Evolutionary conservation across 2,113 vertebrate genomes (phyloP).

Genomic region (Hydrolagus affinis): DNA sequence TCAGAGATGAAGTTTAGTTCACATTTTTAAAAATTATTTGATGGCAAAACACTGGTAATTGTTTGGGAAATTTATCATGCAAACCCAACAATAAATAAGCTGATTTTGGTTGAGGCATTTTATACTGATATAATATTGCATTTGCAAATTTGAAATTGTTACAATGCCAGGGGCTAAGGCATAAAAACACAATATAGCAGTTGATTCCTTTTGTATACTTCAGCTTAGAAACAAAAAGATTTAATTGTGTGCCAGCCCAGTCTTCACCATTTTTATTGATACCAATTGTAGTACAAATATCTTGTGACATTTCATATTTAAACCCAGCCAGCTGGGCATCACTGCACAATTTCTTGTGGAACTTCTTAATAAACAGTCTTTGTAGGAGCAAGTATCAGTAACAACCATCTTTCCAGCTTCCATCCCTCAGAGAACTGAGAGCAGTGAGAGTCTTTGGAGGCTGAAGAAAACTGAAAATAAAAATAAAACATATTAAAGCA

Average conservation of each 20-base stretch:
- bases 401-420: constrained; percentile 93
- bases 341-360: constrained; percentile 34
- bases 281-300: constrained; percentile 24
- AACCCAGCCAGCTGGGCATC: constrained; percentile 90
- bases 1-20: background rate
- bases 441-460: constrained; percentile 86
- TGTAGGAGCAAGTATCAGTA: constrained; percentile 61
- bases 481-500: constrained; percentile 25
- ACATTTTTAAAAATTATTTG: background rate
- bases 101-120: constrained; percentile 40
- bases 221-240: constrained; percentile 14
- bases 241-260: background rate
- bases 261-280: constrained; percentile 23
- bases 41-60: background rate
- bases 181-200: constrained; percentile 26
- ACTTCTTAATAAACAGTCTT: constrained; percentile 2
- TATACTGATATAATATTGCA: constrained; percentile 42
- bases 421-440: constrained; percentile 80
- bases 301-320: constrained; percentile 39
- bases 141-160: constrained; percentile 45
- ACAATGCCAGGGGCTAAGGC: constrained; percentile 34
- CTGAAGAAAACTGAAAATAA: constrained; percentile 75
- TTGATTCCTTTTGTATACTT: background rate
- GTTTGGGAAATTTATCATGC: background rate
- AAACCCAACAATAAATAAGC: constrained; percentile 2